Percentiles rank a stretch among this genome's conserved stretches.
phyloP scores from a whole-genome alignment of 2,888 invertebrate species.

The Therioaphis trifolii region DNA sequence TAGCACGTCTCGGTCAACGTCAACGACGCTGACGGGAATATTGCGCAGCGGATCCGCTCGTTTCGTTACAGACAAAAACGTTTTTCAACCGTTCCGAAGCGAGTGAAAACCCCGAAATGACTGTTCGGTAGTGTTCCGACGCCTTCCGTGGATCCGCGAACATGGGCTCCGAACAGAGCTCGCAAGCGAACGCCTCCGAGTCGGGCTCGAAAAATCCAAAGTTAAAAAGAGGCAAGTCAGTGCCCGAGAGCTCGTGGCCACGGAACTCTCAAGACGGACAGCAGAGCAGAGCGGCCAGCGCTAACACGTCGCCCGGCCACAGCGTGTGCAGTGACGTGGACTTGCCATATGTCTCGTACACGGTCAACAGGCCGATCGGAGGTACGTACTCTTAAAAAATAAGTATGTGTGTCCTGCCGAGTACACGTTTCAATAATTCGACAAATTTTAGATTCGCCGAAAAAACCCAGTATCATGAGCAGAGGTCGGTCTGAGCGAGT shows the following conservation, averaged over 20 bases:
- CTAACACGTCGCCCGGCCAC: slow-evolving; percentile 85
- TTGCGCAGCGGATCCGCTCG: no score
- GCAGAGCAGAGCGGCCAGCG: slow-evolving; percentile 67
- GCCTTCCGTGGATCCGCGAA: background rate
- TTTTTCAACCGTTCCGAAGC: no score
- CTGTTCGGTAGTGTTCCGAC: background rate
- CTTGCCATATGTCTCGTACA: slow-evolving; percentile 90
- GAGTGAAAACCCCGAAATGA: no score
- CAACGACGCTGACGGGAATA: no score
- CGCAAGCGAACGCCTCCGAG: slow-evolving; percentile 64
- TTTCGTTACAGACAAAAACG: no score
- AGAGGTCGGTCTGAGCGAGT: slow-evolving; percentile 67
- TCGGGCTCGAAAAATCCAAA: slow-evolving; percentile 63
- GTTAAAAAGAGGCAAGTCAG: slow-evolving; percentile 67
- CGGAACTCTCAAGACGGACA: slow-evolving; percentile 65
- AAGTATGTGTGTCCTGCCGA: no score
- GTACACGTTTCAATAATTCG: background rate
- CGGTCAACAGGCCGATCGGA: slow-evolving; percentile 88
- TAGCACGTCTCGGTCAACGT: no score
- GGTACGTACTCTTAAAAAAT: slow-evolving; percentile 70
- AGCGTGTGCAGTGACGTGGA: slow-evolving; percentile 91
- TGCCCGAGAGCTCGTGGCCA: slow-evolving; percentile 66
- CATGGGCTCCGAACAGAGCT: slow-evolving; percentile 67
- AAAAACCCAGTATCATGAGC: slow-evolving; percentile 74
- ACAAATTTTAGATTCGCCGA: slow-evolving; percentile 78